A percentile compares a stretch with the other conserved stretches of the same genome.
Conservation (phyloP, 2,113 vertebrate species). For the Leptodactylus fuscus region DNA sequence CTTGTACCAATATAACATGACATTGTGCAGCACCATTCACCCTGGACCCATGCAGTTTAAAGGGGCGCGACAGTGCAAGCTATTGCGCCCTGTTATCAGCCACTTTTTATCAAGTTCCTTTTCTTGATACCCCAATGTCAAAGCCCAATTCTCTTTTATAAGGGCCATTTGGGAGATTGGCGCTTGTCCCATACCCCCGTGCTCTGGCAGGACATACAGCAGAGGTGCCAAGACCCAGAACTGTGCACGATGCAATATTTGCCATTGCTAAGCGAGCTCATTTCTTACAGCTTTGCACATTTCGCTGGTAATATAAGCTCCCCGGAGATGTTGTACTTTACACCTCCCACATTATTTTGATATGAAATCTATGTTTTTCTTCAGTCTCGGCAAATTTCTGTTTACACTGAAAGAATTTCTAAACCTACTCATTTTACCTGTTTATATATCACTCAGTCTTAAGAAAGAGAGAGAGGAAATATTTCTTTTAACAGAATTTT, state of each 20-base stretch:
- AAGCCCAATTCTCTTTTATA: neutral
- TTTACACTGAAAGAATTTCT: neutral
- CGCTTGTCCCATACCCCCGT: neutral
- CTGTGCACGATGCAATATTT: neutral
- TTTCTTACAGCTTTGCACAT: neutral
- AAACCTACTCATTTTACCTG: neutral
- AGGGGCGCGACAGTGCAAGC: neutral
- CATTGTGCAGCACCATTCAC: too few species aligned
- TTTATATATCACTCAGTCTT: neutral
- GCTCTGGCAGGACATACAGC: neutral
- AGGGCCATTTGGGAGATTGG: neutral
- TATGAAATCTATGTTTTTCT: neutral
- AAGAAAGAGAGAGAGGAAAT: neutral
- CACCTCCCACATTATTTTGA: slow-evolving; percentile 12
- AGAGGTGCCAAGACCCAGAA: neutral
- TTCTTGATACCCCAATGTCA: neutral
- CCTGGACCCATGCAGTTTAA: neutral
- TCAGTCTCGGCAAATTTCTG: neutral
- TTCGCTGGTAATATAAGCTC: neutral
- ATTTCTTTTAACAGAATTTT: neutral
- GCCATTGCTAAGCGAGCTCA: neutral
- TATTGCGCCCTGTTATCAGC: neutral
- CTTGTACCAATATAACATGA: too few species aligned
- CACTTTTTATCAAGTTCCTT: neutral
- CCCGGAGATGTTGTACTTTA: slow-evolving; percentile 1